Evolutionary conservation across 2,113 vertebrate species (phyloP).

Genomic region (Climacteris rufus): DNA sequence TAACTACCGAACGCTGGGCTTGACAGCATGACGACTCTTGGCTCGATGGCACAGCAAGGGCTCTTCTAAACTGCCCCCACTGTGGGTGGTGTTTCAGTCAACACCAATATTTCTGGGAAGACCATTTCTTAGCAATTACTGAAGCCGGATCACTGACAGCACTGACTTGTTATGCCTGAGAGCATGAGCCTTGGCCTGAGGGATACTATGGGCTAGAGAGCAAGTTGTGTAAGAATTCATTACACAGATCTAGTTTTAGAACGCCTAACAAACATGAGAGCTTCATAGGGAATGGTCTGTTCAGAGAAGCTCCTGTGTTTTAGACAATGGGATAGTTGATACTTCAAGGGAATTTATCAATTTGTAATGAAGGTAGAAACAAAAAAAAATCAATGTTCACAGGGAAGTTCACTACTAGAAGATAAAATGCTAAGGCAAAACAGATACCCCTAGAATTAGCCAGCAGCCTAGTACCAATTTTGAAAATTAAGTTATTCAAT

Average conservation of each 20-base stretch:
- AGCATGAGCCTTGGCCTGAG: neutral
- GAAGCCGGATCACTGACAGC: neutral
- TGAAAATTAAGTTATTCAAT: neutral
- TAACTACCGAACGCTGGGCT: neutral
- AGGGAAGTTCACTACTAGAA: neutral
- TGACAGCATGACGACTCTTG: neutral
- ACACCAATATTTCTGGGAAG: neutral
- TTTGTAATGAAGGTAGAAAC: neutral
- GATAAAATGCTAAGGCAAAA: neutral
- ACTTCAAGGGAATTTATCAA: neutral
- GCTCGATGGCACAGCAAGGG: neutral
- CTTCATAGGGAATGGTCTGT: neutral
- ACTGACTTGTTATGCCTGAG: neutral
- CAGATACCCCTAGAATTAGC: neutral
- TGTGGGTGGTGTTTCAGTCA: neutral
- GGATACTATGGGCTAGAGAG: neutral
- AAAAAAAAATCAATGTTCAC: neutral
- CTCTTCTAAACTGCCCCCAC: neutral
- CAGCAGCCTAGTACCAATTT: neutral
- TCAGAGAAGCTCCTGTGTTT: neutral
- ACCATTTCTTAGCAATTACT: neutral
- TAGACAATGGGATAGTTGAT: neutral
- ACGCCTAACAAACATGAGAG: neutral
- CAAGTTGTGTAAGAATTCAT: neutral
- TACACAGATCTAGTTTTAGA: neutral